Percentiles rank a stretch among this genome's conserved stretches.
phyloP scores from a whole-genome alignment of 1,140 invertebrate species.

The Doryteuthis pealeii region DNA sequence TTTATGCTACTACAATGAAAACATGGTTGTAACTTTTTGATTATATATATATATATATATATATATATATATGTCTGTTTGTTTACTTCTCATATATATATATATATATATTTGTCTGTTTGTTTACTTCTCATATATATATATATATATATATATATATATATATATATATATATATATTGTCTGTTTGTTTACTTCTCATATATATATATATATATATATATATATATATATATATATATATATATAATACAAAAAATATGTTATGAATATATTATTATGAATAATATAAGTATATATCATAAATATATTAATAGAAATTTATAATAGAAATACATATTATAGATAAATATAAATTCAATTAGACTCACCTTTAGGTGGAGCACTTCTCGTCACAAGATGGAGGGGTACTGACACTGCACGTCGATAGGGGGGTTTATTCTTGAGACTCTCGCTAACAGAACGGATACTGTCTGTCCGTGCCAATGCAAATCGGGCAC shows the following conservation, averaged over 20 bases:
- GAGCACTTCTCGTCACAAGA: constrained; percentile 49
- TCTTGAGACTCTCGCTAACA: constrained; percentile 84
- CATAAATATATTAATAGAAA: background rate
- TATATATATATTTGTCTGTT: background rate
- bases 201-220: constrained; percentile 8
- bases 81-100: too few species aligned
- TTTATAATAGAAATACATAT: background rate
- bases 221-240: constrained; percentile 3
- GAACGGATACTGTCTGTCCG: constrained; percentile 71
- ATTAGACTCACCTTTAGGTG: constrained; percentile 78
- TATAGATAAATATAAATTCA: too few species aligned
- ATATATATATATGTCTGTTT: too few species aligned
- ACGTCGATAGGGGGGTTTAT: constrained; percentile 93
- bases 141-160: background rate
- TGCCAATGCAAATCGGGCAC: constrained; percentile 86
- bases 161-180: background rate
- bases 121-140: too few species aligned
- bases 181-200: background rate
- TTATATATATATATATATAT: too few species aligned
- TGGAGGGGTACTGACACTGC: constrained; percentile 65
- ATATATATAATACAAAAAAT: too few species aligned
- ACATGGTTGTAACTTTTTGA: too few species aligned
- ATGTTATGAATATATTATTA: background rate
- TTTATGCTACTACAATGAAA: too few species aligned
- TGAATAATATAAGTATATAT: background rate